phyloP scores from a whole-genome alignment of 2,113 vertebrate species.

The Chunga burmeisteri region DNA sequence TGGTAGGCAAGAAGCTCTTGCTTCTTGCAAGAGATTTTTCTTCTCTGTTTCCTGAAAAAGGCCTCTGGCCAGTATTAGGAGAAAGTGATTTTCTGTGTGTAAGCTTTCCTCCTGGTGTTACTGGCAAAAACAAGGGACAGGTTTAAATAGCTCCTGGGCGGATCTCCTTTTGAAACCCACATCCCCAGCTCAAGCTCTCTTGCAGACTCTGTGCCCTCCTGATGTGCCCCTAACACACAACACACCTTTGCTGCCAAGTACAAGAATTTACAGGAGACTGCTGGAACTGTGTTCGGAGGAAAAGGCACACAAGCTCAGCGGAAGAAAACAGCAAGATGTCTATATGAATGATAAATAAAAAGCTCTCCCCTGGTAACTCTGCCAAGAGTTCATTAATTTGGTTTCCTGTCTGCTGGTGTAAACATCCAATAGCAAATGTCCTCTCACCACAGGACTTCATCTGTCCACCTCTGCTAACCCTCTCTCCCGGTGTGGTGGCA shows the following conservation, averaged over 20 bases:
- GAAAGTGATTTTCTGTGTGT: neutral
- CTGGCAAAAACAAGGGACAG: slow-evolving; percentile 9
- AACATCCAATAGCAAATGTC: neutral
- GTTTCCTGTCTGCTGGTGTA: neutral
- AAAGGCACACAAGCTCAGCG: neutral
- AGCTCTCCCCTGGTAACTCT: neutral
- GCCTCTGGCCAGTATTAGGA: neutral
- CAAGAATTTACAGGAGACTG: neutral
- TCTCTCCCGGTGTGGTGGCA: neutral
- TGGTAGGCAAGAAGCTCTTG: neutral
- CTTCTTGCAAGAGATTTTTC: neutral
- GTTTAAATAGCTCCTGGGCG: slow-evolving; percentile 6
- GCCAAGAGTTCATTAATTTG: neutral
- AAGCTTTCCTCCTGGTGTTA: neutral
- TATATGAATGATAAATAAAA: neutral
- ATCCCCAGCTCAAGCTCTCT: neutral
- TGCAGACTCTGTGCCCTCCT: neutral
- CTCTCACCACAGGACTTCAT: neutral
- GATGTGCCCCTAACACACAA: neutral
- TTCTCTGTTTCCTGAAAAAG: neutral
- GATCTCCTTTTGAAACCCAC: neutral
- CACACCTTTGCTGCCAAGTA: neutral
- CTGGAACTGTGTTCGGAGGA: neutral
- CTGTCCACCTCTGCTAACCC: neutral
- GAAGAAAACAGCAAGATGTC: neutral